A percentile compares a stretch with the other conserved stretches of the same genome.
Conservation (phyloP, 2,888 invertebrate species). For the Bhutanitis thaidina region DNA sequence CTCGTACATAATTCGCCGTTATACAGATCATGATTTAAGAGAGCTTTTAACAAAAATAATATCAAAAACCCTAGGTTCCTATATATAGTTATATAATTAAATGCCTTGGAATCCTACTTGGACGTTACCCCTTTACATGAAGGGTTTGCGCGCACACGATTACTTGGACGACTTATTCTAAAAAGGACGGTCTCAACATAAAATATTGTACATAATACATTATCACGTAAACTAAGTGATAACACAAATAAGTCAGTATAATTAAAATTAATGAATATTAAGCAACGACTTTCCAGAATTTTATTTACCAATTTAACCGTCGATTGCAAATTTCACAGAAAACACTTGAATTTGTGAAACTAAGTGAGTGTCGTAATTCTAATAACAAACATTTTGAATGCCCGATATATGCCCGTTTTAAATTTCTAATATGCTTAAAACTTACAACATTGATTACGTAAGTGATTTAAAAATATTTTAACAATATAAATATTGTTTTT, state of each 20-base stretch:
- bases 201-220: constrained; percentile 30
- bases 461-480: constrained; percentile 9
- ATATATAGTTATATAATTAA: constrained; percentile 33
- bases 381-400: not conserved
- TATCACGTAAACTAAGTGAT: not conserved
- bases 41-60: constrained; percentile 28
- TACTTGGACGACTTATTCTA: constrained; percentile 40
- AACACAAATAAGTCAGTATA: constrained; percentile 11
- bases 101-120: constrained; percentile 37
- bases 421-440: constrained; percentile 5
- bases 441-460: constrained; percentile 12
- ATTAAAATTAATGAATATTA: no score
- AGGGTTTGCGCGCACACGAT: constrained; percentile 2
- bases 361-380: no score
- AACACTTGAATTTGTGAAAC: no score
- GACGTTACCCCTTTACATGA: constrained; percentile 15
- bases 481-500: not conserved
- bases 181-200: constrained; percentile 59
- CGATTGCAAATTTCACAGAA: no score
- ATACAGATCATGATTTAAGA: constrained; percentile 22
- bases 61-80: constrained; percentile 22
- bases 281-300: no score
- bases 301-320: no score
- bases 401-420: not conserved
- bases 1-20: constrained; percentile 10